Evolutionary conservation across 2,888 invertebrate species (phyloP), one percentile per base, ranked within the genome.

Genomic region (Keiferia lycopersicella): DNA sequence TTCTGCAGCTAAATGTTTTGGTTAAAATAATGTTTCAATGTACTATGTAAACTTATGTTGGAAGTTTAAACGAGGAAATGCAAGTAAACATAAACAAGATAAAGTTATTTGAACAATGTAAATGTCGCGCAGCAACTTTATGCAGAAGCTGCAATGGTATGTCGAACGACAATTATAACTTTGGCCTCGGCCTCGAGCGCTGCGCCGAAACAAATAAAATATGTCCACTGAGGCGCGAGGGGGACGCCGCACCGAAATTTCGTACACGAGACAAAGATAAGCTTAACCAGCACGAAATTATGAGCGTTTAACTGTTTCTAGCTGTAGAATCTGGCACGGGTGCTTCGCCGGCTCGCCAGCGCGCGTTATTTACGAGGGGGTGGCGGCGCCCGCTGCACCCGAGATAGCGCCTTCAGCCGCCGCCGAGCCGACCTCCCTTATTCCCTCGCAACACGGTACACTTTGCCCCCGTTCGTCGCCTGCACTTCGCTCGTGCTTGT

Each of bases 251-350:
- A 83, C 77, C 84, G 85, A 89, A 89, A 87, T 88, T 91, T 88
- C 88, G 88, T 91, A 87, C 85, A 89, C 84, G 86, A 90, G 89
- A 91, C 90, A 91, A 87, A 90, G 91, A 91, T 91, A 91, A 91
- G 91, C 91, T 90, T 90, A 91, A 91, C 91, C 90, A 90, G 90
- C 87, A 86, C 89, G 87, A 88, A 91, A 91, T 91, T 91, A 91
- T 91, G 91, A 91, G 90, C 91, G 88, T 91, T 91, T 91, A 91
- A 91, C 91, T 91, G 91, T 91, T 91, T 91, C 91, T 90, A 91
- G 91, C 89, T 86, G 89, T 88, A 90, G 90, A 90, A 89, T 91
- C 91, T 91, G 91, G 91, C 91, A 90, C 90, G 88, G 88, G 86
- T 83, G 91, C 91, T 88, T 90, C 88, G 91, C 89, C 89, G 88